Base-by-base conservation (phyloP, 1,140 invertebrate species). In the Venturia canescens region DNA sequence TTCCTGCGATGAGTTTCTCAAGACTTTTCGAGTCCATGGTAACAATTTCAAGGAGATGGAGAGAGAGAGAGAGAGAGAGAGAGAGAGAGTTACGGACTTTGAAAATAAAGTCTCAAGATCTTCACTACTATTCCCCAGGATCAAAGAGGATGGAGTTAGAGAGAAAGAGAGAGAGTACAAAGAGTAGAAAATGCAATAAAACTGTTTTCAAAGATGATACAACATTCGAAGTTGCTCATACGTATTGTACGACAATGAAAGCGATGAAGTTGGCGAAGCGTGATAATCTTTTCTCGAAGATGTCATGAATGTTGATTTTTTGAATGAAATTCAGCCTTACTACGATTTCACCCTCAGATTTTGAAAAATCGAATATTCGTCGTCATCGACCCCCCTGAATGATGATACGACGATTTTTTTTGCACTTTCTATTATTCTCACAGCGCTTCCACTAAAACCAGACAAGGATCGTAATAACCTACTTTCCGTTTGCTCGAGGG, bases 11-110 rank as follows among this genome's bases (percentile, higher is more conserved):
- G 60, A 63, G 60, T 63, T 63, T 63, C 21, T 23, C 23, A 63
- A 63, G 60, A 63, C 60, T 63, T 26, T 63, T 26, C 23, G 60
- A 27, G 60, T 63, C 23, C 60, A 63, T 26, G 6, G 60, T 1
- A 63, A 63, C 60, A 63, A 63, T 63, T 63, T 63, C 60, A 63
- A 63, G 60, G 60, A 63, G 60, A 21, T 26, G 23, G 23, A 63
- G 53, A 63, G 60, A 63, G 60, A n/a, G n/a, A n/a, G n/a, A n/a
- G n/a, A n/a, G n/a, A n/a, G n/a, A n/a, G n/a, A n/a, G n/a, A n/a
- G n/a, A n/a, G n/a, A n/a, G n/a, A n/a, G n/a, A n/a, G n/a, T n/a
- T n/a, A 63, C 23, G 60, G 11, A 63, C 21, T 13, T 23, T 63
- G 23, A 63, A 23, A 63, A 26, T n/a, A 26, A 63, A 63, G n/a